These are phyloP conservation scores for Phaethon lepturus DNA, from an alignment of 2,113 vertebrate species.

Conservation along the genomic window DNA sequence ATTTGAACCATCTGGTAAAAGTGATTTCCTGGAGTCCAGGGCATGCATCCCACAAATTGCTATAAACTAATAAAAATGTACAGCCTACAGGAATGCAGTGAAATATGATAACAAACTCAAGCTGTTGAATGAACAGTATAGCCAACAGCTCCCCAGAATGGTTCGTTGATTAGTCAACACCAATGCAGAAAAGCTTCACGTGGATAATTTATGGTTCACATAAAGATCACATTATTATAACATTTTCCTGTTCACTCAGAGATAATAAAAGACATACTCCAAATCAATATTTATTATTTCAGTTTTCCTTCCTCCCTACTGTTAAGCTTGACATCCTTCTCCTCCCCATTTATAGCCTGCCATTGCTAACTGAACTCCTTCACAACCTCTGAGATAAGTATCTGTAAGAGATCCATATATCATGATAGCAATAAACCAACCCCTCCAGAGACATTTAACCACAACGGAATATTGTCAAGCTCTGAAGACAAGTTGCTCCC, in stretches of 20 bases:
- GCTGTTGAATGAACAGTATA: slow-evolving; percentile 5
- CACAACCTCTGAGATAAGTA: not conserved
- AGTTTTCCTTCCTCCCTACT: slow-evolving; percentile 46
- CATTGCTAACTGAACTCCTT: slow-evolving; percentile 26
- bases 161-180: slow-evolving; percentile 14
- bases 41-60: not conserved
- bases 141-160: not conserved
- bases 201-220: slow-evolving; percentile 40
- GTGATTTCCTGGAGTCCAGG: not conserved
- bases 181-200: not conserved
- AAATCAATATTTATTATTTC: slow-evolving; percentile 70
- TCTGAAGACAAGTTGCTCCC: slow-evolving; percentile 49
- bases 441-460: slow-evolving; percentile 21
- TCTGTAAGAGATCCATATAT: slow-evolving; percentile 40
- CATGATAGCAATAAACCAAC: slow-evolving; percentile 34
- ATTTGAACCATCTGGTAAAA: slow-evolving; percentile 17
- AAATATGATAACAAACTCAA: not conserved
- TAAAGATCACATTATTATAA: slow-evolving; percentile 42
- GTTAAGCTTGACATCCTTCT: slow-evolving; percentile 43
- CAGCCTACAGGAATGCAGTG: not conserved
- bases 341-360: slow-evolving; percentile 45
- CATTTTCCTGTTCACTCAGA: slow-evolving; percentile 43
- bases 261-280: slow-evolving; percentile 39
- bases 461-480: slow-evolving; percentile 14
- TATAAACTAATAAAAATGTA: slow-evolving; percentile 23